phyloP scores from a whole-genome alignment of 2,113 vertebrate species.

The Caretta caretta region DNA sequence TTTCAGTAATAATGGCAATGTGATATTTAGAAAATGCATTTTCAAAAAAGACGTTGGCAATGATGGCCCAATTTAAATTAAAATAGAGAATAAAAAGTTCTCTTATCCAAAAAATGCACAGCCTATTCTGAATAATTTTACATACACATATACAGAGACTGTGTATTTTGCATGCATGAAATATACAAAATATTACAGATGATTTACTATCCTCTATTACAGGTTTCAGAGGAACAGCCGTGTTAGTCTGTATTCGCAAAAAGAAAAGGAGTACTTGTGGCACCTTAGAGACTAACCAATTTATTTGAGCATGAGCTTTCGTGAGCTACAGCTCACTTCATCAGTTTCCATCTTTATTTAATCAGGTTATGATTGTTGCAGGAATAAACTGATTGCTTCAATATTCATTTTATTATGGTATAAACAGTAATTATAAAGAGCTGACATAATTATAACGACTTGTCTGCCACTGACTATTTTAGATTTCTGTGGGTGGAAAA shows the following conservation, averaged over 20 bases:
- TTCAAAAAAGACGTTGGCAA: neutral
- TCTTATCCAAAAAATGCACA: neutral
- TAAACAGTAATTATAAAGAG: neutral
- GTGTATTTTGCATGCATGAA: fast-evolving
- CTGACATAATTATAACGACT: neutral
- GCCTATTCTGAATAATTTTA: neutral
- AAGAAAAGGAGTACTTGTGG: too few species aligned
- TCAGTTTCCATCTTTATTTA: neutral
- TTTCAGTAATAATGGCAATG: neutral
- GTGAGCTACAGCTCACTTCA: too few species aligned
- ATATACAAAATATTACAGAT: neutral
- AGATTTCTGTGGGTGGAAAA: neutral
- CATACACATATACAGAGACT: neutral
- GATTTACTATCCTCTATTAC: neutral
- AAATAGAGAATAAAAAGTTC: neutral
- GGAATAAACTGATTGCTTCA: neutral
- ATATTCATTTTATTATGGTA: neutral
- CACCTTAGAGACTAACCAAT: too few species aligned
- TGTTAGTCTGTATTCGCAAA: too few species aligned
- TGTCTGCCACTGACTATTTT: neutral
- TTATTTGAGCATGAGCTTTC: too few species aligned
- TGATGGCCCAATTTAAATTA: neutral
- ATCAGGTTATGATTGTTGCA: neutral
- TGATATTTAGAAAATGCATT: neutral
- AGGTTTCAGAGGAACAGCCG: too few species aligned